These are phyloP conservation scores for Ispidina picta DNA, from an alignment of 2,797 vertebrate genomes.

Conservation along the genomic window DNA sequence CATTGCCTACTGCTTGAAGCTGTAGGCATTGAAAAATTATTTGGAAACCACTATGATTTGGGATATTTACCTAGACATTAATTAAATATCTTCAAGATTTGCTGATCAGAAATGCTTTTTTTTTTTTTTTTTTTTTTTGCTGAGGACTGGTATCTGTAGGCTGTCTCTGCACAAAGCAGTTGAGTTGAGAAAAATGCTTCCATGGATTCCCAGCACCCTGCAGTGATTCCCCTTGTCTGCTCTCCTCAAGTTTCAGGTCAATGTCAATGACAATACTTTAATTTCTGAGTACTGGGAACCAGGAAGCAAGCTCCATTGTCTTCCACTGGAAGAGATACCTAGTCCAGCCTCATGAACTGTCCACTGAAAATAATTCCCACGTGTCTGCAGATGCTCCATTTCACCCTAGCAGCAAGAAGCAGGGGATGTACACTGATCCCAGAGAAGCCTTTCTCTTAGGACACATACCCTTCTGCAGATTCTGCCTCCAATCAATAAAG, in stretches of 20 bases:
- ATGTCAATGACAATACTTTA: slow-evolving; percentile 44
- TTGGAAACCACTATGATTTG: not conserved
- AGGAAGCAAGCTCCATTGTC: not conserved
- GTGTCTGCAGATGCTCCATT: not conserved
- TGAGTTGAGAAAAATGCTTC: not conserved
- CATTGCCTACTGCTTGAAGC: not conserved
- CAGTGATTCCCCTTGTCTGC: not conserved
- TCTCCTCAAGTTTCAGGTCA: slow-evolving; percentile 40
- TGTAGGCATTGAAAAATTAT: not conserved
- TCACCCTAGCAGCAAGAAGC: not conserved
- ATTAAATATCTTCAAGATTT: not conserved
- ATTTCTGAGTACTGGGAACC: not conserved
- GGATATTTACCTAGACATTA: not conserved
- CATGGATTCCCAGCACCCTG: not conserved
- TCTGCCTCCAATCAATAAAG: not conserved
- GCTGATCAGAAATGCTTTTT: not conserved
- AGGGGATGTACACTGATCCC: not conserved
- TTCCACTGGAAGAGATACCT: not conserved
- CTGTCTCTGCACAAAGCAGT: not conserved
- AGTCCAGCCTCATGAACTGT: not conserved
- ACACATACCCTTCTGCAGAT: not conserved
- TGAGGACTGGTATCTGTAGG: not conserved
- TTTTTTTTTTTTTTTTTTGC: not conserved
- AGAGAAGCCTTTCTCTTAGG: not conserved
- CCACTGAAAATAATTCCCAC: not conserved